Conservation (phyloP, 2,888 invertebrate species). For the Falcaria lacertinaria region DNA sequence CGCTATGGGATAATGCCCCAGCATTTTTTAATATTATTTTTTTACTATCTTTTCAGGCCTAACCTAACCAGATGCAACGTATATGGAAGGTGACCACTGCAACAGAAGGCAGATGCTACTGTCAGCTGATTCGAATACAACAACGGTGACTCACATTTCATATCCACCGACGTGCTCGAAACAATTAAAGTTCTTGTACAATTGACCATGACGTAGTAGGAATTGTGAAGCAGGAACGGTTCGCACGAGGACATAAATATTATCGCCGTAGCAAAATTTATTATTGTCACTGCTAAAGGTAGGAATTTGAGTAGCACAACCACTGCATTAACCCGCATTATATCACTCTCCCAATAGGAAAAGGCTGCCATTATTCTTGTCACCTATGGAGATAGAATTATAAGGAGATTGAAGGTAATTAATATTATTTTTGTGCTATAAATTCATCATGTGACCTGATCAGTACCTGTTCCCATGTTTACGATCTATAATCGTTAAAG, state of each 20-base stretch:
- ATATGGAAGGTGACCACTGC: too few species aligned
- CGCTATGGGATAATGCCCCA: too few species aligned
- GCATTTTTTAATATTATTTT: too few species aligned
- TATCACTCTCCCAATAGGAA: slow-evolving; percentile 60
- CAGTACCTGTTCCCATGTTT: too few species aligned
- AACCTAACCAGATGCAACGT: too few species aligned
- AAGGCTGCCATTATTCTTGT: slow-evolving; percentile 60
- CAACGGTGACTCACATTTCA: slow-evolving; percentile 35
- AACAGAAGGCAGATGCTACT: too few species aligned
- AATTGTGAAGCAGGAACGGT: slow-evolving; percentile 23
- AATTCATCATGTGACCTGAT: too few species aligned
- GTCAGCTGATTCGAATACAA: too few species aligned
- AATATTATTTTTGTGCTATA: too few species aligned
- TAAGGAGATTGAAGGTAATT: too few species aligned
- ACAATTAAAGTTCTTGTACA: slow-evolving; percentile 44
- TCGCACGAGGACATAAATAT: slow-evolving; percentile 50
- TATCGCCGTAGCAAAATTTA: slow-evolving; percentile 59
- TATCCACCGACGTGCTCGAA: slow-evolving; percentile 22
- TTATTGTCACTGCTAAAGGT: slow-evolving; percentile 54
- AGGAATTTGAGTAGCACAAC: slow-evolving; percentile 60
- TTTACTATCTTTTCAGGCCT: too few species aligned
- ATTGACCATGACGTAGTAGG: slow-evolving; percentile 39
- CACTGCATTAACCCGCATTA: slow-evolving; percentile 57
- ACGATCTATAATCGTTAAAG: too few species aligned
- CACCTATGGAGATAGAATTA: slow-evolving; percentile 40